These are phyloP conservation scores for Stenodema calcarata DNA, from an alignment of 2,888 invertebrate species.

Conservation along the genomic window DNA sequence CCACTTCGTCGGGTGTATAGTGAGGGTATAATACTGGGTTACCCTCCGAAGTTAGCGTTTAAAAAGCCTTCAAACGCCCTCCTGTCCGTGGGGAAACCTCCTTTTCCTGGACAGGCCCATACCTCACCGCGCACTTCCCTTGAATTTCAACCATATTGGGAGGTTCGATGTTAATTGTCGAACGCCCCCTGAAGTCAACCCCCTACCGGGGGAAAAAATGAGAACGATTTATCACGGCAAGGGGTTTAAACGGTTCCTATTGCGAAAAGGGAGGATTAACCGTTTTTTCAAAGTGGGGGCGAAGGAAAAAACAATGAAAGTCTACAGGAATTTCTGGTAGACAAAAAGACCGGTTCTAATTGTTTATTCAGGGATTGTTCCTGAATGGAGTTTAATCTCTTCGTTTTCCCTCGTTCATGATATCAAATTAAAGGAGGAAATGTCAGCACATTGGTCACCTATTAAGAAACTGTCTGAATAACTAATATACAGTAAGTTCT, in stretches of 20 bases:
- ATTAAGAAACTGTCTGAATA: no score
- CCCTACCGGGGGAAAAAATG: neutral
- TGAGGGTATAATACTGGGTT: no score
- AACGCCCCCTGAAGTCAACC: neutral
- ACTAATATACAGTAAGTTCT: no score
- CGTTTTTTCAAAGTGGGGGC: neutral
- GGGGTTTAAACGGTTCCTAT: neutral
- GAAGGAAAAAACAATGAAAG: neutral
- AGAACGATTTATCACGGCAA: neutral
- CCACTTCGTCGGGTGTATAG: no score
- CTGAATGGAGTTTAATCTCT: neutral
- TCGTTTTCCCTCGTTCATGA: no score
- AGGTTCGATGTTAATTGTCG: conserved; percentile 26
- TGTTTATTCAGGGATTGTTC: neutral
- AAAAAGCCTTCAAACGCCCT: neutral
- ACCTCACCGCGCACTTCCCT: neutral
- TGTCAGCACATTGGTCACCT: no score
- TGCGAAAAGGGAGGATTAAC: neutral
- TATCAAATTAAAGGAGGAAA: no score
- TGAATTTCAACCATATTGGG: conserved; percentile 34
- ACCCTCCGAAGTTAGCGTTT: neutral
- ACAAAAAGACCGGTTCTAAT: neutral
- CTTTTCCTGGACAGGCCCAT: neutral
- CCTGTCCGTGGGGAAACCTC: neutral
- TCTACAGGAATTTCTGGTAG: neutral